Base-by-base conservation (phyloP, 2,797 vertebrate genomes). In the Leptoclinus maculatus region DNA sequence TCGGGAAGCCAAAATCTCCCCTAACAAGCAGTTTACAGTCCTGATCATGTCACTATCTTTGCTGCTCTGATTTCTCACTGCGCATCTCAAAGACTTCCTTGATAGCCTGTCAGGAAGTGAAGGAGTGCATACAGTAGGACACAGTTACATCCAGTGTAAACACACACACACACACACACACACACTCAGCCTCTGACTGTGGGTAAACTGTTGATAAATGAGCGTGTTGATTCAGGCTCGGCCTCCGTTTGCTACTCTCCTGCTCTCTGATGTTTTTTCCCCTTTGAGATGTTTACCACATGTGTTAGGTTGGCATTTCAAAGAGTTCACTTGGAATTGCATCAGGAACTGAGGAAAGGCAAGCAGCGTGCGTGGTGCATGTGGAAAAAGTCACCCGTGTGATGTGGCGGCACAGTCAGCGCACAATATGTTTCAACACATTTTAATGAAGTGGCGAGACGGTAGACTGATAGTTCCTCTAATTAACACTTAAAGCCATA, bases 51-150 rank as follows among this genome's bases (percentile, higher is more conserved):
- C 69, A 43, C 87, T 86, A 66, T 82, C 78, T 88, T 74, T 76
- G 58, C 88, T 73, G 75, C 83, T 83, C 60, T 74, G 62, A 87
- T 91, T 84, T 89, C 76, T 86, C 84, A 77, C 77, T 74, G 71
- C 19, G 3, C 57, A 83, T 86, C 87, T 96, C 85, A 94, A 90
- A 94, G 91, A 84, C 74, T 80, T 89, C 88, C 83, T 95, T 95
- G 86, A 95, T 91, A 81, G 75, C 59, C 21, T 90, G 63, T 77
- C 68, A 63, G 23, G 74, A 92, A 80, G 25, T 87, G 82, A 71
- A 67, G 81, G 57, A 81, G 63, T 86, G 38, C 76, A 71, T 91
- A 92, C 86, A 91, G 89, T 88, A 85, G 89, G 81, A 93, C 88
- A 89, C 90, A 85, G 84, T 87, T 79, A 78, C 78, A 79, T 79